Evolutionary conservation across 2,888 invertebrate genomes (phyloP), one percentile per base, ranked within the genome.

Genomic region (Thecocarcelia acutangulata): DNA sequence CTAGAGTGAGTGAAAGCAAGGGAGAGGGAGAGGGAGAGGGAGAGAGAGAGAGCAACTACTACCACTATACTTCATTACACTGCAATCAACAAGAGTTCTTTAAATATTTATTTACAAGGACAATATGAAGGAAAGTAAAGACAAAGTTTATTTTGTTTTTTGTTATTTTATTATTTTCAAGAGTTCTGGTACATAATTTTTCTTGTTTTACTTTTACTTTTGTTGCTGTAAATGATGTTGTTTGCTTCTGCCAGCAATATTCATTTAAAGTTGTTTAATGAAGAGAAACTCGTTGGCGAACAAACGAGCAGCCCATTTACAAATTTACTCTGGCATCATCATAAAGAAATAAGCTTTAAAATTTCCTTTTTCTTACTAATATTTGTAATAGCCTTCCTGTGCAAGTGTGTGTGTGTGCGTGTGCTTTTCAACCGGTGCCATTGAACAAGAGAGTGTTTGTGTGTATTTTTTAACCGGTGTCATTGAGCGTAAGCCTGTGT

Each of bases 241-340:
- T 54, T 44, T n/a, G 6, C n/a, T 48, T 61, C 15, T 40, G 19
- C 24, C 50, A 58, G 15, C 48, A 72, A 81, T 13, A 68, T 68
- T 68, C 68, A 17, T 54, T 68, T 74, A 74, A 80, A 74, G 56
- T 74, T 77, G 52, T 81, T 78, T 74, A 77, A 74, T 74, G 64
- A 82, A 77, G 74, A 78, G 69, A 58, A 74, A 24, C 28, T 68
- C 56, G 48, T 56, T 33, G 33, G 56, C 59, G 52, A 50, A 50
- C 54, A n/a, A 63, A 42, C 44, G 3, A 37, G 46, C 50, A 66
- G 58, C 64, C 70, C 64, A 64, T 72, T 77, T 72, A 58, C 58
- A 82, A 82, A 74, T 82, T 69, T 74, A 82, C 69, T 82, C 46
- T 58, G 64, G 73, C 81, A 77, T 68, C 68, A 28, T 44, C 59